Base-by-base conservation (phyloP, 2,888 invertebrate genomes). In the Uropetala carovei region DNA sequence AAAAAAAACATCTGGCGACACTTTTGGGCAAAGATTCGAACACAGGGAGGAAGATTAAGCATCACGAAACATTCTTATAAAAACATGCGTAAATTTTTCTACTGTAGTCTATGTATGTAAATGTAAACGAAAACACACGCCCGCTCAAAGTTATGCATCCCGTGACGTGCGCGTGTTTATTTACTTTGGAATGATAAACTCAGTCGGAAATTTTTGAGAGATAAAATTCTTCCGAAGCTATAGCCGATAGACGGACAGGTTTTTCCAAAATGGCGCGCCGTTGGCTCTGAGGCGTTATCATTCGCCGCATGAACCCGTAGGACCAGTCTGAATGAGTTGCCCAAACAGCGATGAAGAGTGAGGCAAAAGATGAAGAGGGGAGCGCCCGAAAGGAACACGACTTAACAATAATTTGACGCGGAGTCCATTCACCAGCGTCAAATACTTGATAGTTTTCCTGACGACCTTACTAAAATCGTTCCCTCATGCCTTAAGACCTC, bases 391-490 rank as follows among this genome's bases (percentile, higher is more conserved):
- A 75, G 75, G 75, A 75, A 75, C 75, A 27, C 75, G 11, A 27
- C 22, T 43, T 43, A 75, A 75, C 75, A 75, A 75, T 75, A 75
- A 75, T 75, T 75, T 75, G 75, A 75, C 75, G 43, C 43, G 75
- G 22, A 75, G 75, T 27, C 75, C 75, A 75, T 75, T 75, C 75
- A 75, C 13, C 75, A 13, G 75, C 75, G 27, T 75, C 75, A 75
- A 75, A 75, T 27, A 22, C 75, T 75, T 75, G 75, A 75, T 75
- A 27, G 75, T 75, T 75, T 75, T 75, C 75, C 75, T 27, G 75
- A 75, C 75, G 75, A 75, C 22, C 75, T 75, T 75, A 75, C 75
- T 27, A 75, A 75, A 75, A 75, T 68, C 68, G 68, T 22, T 68
- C 68, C n/a, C n/a, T 16, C 16, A 18, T 16, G 64, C 43, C 43